These are phyloP conservation scores for Zoanthus sociatus DNA, from an alignment of 92 coral and sea anemone genomes.

Conservation along the genomic window DNA sequence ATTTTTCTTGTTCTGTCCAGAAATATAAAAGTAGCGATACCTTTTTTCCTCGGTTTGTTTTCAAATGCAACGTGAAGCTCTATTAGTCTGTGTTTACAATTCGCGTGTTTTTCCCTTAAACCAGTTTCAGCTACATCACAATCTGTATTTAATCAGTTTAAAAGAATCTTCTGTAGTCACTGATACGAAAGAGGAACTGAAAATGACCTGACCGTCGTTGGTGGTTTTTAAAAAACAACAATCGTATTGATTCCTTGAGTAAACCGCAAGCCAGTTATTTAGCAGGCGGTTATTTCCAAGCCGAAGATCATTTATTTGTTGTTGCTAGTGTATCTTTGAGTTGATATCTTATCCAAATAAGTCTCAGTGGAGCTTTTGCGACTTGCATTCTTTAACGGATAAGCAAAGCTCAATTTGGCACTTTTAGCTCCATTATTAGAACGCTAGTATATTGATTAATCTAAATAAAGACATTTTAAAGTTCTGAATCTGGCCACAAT, in stretches of 20 bases:
- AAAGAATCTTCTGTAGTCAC: neutral
- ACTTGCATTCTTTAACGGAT: neutral
- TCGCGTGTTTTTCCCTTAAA: neutral
- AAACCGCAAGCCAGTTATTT: neutral
- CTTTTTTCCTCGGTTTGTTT: neutral
- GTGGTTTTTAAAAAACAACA: slow-evolving; percentile 2
- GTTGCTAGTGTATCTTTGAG: neutral
- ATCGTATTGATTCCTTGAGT: neutral
- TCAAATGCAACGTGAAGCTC: neutral
- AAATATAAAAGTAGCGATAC: neutral
- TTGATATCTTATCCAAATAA: neutral
- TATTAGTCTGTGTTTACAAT: neutral
- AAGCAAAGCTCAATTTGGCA: neutral
- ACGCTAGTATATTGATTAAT: too few species aligned
- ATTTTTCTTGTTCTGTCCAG: neutral
- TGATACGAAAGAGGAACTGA: neutral
- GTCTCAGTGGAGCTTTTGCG: neutral
- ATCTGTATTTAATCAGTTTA: neutral
- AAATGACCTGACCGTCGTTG: slow-evolving; percentile 10
- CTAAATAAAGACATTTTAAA: too few species aligned
- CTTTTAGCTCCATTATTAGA: neutral
- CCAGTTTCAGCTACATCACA: neutral
- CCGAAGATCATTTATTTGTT: slow-evolving; percentile 1
- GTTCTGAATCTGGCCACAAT: too few species aligned
- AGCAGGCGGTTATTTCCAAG: slow-evolving; percentile 33